Percentiles rank a stretch among this genome's conserved stretches.
These are phyloP conservation scores for Eubasilissa splendida DNA, from an alignment of 2,888 invertebrate genomes.

Conservation along the genomic window DNA sequence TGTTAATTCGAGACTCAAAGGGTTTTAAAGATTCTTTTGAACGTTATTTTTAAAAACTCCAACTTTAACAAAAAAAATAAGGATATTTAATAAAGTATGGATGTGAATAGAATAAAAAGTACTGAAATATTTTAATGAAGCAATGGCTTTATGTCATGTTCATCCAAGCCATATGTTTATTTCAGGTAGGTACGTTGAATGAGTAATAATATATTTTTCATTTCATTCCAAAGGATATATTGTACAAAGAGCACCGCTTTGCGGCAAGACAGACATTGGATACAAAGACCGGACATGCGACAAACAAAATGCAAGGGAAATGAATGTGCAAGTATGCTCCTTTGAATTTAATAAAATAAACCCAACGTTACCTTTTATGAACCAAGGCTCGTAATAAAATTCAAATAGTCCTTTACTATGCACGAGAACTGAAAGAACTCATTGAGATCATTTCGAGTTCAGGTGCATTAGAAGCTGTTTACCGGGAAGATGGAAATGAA, in stretches of 20 bases:
- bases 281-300: constrained; percentile 47
- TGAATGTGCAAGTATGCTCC: constrained; percentile 40
- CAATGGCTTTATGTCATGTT: neutral
- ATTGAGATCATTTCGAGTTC: constrained; percentile 17
- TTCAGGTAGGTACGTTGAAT: too few species aligned
- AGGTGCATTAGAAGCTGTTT: constrained; percentile 34
- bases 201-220: constrained; percentile 1
- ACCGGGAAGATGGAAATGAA: constrained; percentile 21
- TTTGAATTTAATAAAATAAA: constrained; percentile 51
- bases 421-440: neutral
- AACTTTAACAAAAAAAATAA: too few species aligned
- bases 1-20: too few species aligned
- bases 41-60: too few species aligned
- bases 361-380: constrained; percentile 23
- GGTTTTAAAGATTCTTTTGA: too few species aligned
- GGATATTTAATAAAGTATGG: too few species aligned
- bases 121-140: neutral
- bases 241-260: constrained; percentile 44
- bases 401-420: constrained; percentile 21
- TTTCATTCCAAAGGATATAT: neutral
- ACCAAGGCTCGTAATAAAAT: constrained; percentile 34
- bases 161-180: too few species aligned
- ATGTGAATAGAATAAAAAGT: too few species aligned
- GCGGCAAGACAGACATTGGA: constrained; percentile 37
- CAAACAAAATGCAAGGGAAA: constrained; percentile 46